These are phyloP conservation scores for Gambusia holbrooki DNA, from an alignment of 2,113 vertebrate species.

Conservation along the genomic window DNA sequence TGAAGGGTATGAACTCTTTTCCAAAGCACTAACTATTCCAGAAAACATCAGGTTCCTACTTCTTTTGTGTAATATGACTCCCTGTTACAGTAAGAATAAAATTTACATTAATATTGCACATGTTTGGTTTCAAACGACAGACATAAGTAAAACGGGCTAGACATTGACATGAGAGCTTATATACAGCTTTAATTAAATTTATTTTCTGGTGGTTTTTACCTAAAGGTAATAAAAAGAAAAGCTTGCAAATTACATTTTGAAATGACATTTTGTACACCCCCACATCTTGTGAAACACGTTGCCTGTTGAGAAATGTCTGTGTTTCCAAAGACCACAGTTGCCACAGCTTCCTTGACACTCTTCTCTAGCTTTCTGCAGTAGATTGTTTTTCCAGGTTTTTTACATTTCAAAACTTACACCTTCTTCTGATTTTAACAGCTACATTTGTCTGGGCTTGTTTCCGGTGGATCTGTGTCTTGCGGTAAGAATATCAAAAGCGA, in stretches of 20 bases:
- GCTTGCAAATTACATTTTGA: background rate
- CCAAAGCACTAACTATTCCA: too few species aligned
- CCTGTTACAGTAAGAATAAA: background rate
- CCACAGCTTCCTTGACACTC: constrained; percentile 29
- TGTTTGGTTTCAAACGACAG: background rate
- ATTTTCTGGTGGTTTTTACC: background rate
- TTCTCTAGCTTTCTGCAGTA: constrained; percentile 7
- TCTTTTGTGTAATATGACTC: too few species aligned
- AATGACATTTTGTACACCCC: background rate
- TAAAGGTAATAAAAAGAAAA: background rate
- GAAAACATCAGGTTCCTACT: too few species aligned
- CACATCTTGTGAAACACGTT: constrained; percentile 16
- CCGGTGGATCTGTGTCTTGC: constrained; percentile 43
- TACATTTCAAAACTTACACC: constrained; percentile 16
- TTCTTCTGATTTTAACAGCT: constrained; percentile 12
- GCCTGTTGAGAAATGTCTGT: constrained; percentile 1
- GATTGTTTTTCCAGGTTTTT: background rate
- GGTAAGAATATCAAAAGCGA: constrained; percentile 53
- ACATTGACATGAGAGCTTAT: background rate
- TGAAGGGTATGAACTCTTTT: too few species aligned
- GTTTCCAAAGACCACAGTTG: constrained; percentile 5
- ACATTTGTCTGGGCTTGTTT: constrained; percentile 25
- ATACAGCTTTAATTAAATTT: background rate
- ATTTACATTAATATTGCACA: constrained; percentile 16
- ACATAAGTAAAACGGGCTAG: background rate